A percentile compares a stretch with the other conserved stretches of the same genome.
Evolutionary conservation across 1,140 invertebrate species (phyloP).

Genomic region (Mamestra configurata): DNA sequence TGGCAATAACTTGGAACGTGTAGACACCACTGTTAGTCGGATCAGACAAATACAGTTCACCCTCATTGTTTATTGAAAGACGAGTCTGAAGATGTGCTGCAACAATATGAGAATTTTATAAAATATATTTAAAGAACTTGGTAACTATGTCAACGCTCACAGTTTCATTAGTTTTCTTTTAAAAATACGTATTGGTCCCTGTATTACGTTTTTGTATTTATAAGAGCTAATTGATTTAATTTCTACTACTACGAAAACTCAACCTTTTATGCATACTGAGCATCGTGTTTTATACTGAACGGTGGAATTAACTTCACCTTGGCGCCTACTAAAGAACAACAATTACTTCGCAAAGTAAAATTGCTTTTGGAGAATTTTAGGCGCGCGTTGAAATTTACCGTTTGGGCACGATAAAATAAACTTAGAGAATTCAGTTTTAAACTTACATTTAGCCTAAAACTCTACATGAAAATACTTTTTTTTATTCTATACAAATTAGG

Average conservation of each 20-base stretch:
- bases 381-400: constrained; percentile 25
- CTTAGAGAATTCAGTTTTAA: neutral
- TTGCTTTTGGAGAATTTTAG: constrained; percentile 44
- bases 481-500: no score
- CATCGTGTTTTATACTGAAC: neutral
- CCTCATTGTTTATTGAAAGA: constrained; percentile 68
- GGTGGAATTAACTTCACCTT: neutral
- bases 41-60: constrained; percentile 69
- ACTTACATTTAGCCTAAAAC: neutral
- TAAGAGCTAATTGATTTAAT: no score
- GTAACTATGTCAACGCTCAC: neutral
- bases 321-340: neutral
- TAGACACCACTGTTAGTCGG: constrained; percentile 65
- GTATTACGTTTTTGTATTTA: no score
- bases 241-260: no score
- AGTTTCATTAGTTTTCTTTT: neutral
- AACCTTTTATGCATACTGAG: neutral
- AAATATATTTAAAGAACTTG: neutral
- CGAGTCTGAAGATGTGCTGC: constrained; percentile 69
- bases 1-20: constrained; percentile 69
- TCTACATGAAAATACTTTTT: no score
- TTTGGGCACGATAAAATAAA: neutral
- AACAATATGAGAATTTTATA: constrained; percentile 49
- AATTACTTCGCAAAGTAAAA: constrained; percentile 20
- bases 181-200: neutral